phyloP scores from a whole-genome alignment of 2,113 vertebrate genomes.

The Oriolus oriolus region DNA sequence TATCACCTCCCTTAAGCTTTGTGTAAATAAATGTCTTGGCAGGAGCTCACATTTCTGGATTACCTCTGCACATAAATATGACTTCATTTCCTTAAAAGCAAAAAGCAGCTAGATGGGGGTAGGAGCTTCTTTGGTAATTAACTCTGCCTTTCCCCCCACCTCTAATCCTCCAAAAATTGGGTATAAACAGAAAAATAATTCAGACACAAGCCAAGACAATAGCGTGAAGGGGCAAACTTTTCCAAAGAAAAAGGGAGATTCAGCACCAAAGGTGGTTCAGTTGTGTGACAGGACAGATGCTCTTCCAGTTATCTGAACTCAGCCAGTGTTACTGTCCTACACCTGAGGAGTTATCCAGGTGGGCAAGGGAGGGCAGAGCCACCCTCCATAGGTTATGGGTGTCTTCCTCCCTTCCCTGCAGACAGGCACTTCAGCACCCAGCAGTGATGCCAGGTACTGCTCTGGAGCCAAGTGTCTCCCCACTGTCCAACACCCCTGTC shows the following conservation, averaged over 20 bases:
- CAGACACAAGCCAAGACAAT: not conserved
- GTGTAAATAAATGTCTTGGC: conserved; percentile 16
- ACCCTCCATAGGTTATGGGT: accelerated
- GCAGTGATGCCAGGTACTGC: not conserved
- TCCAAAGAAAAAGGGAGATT: not conserved
- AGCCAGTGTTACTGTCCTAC: not conserved
- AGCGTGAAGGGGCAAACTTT: not conserved
- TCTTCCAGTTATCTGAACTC: not conserved
- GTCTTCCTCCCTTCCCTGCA: not conserved
- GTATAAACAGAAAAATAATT: not conserved
- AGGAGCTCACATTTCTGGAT: conserved; percentile 2
- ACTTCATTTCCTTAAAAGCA: conserved; percentile 39
- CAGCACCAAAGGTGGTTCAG: not conserved
- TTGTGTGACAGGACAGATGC: not conserved
- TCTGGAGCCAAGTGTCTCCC: not conserved
- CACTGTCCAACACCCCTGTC: not conserved
- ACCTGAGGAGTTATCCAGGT: not conserved
- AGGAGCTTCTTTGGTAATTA: not conserved
- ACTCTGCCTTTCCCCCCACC: not conserved
- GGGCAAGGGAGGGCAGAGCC: not conserved
- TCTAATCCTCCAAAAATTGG: accelerated
- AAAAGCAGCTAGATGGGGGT: not conserved
- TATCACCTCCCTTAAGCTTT: not conserved
- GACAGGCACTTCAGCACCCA: not conserved
- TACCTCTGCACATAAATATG: not conserved